phyloP scores from a whole-genome alignment of 2,888 invertebrate species.

The Pyrochroa serraticornis region DNA sequence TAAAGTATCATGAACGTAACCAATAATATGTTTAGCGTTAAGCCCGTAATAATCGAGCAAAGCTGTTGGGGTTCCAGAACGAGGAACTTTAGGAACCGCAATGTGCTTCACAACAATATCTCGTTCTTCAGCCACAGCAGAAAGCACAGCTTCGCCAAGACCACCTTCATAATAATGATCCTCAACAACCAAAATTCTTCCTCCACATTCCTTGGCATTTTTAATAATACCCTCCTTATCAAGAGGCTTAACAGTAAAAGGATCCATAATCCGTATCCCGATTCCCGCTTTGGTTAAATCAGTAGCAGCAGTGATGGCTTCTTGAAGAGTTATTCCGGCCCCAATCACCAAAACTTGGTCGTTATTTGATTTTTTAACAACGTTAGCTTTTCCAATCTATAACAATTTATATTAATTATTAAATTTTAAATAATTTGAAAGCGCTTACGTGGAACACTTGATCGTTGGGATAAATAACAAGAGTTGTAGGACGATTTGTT shows the following conservation, averaged over 20 bases:
- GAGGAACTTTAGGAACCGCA: conserved; percentile 82
- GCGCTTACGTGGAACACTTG: conserved; percentile 73
- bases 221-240: conserved; percentile 78
- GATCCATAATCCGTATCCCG: conserved; percentile 85
- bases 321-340: conserved; percentile 92
- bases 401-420: conserved; percentile 28
- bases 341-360: conserved; percentile 90
- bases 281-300: conserved; percentile 74
- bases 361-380: conserved; percentile 74
- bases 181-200: conserved; percentile 89
- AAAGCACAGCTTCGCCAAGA: conserved; percentile 91
- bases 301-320: conserved; percentile 85
- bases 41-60: conserved; percentile 90
- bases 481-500: conserved; percentile 90
- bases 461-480: conserved; percentile 84
- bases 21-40: conserved; percentile 78
- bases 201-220: conserved; percentile 80
- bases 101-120: conserved; percentile 78
- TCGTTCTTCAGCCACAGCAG: conserved; percentile 75
- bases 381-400: conserved; percentile 76
- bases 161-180: conserved; percentile 98
- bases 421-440: conserved; percentile 5
- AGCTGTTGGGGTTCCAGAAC: conserved; percentile 88
- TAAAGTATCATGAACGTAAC: conserved; percentile 67
- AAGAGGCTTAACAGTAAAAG: conserved; percentile 95